These are phyloP conservation scores for Syngnathus acus DNA, from an alignment of 2,797 vertebrate species.

Conservation along the genomic window DNA sequence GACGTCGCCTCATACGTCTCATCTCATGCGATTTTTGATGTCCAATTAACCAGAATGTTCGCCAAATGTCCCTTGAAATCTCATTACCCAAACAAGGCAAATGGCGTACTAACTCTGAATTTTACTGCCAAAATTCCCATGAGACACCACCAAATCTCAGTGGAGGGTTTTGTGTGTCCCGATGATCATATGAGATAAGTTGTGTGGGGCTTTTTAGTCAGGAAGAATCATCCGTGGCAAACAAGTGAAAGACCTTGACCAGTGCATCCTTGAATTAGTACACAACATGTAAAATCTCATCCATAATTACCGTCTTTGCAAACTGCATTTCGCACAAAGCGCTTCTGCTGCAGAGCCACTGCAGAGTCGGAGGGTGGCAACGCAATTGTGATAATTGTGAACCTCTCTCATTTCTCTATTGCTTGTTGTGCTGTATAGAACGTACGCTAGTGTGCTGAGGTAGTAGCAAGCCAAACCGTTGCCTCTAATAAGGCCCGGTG, in stretches of 20 bases:
- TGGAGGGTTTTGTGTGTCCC: no score
- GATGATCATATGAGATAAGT: no score
- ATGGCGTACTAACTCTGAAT: slow-evolving; percentile 43
- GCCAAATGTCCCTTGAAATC: slow-evolving; percentile 57
- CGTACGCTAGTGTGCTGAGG: slow-evolving; percentile 35
- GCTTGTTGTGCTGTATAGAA: slow-evolving; percentile 46
- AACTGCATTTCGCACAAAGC: slow-evolving; percentile 34
- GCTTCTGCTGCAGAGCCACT: slow-evolving; percentile 44
- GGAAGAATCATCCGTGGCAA: no score
- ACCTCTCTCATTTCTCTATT: slow-evolving; percentile 39
- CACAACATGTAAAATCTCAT: not conserved
- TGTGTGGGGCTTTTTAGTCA: no score
- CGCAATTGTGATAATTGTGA: slow-evolving; percentile 48
- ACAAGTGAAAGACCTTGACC: not conserved
- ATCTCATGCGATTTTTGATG: slow-evolving; percentile 62
- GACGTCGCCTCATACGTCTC: slow-evolving; percentile 59
- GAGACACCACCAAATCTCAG: slow-evolving; percentile 17
- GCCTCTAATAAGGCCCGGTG: slow-evolving; percentile 66
- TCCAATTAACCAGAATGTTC: slow-evolving; percentile 64
- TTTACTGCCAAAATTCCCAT: slow-evolving; percentile 46
- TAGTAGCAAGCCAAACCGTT: slow-evolving; percentile 52
- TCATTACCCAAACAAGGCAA: slow-evolving; percentile 55
- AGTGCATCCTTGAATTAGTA: not conserved
- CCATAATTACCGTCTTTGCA: slow-evolving; percentile 31
- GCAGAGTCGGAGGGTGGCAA: slow-evolving; percentile 44